phyloP scores from a whole-genome alignment of 2,113 vertebrate species.

The Cercopithecus mona region DNA sequence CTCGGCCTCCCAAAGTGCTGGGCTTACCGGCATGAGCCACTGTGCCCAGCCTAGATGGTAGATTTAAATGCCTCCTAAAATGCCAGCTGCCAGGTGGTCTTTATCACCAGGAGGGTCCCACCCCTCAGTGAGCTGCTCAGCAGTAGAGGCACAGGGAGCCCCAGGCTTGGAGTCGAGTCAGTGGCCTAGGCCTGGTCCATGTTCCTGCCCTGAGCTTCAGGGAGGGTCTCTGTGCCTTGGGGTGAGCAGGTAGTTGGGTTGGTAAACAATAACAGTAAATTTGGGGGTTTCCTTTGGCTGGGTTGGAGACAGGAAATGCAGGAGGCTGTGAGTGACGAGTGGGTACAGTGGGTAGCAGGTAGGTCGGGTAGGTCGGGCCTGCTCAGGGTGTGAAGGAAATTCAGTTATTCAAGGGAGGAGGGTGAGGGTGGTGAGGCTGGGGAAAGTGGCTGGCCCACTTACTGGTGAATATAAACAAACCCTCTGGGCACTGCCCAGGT shows the following conservation, averaged over 20 bases:
- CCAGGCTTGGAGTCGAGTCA: accelerated
- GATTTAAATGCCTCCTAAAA: background rate
- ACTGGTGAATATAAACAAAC: background rate
- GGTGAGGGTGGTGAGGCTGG: background rate
- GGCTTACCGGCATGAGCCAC: no score
- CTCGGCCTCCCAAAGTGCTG: no score
- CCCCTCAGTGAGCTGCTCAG: no score
- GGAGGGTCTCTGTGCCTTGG: background rate
- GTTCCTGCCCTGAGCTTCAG: background rate
- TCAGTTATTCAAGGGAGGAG: background rate
- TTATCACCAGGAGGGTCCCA: background rate
- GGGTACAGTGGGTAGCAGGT: background rate
- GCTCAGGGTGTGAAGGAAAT: constrained; percentile 45
- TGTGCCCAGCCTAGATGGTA: background rate
- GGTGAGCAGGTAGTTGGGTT: background rate
- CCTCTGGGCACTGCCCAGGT: background rate
- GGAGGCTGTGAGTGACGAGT: background rate
- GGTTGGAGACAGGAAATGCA: constrained; percentile 53
- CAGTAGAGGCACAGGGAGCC: background rate
- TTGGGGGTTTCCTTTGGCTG: constrained; percentile 57
- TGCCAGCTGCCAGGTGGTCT: background rate
- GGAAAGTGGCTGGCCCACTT: background rate
- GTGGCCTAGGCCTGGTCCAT: background rate
- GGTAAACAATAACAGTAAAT: constrained; percentile 65
- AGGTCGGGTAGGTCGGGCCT: background rate